Base-by-base conservation (phyloP, 1,140 invertebrate genomes). In the Orius insidiosus region DNA sequence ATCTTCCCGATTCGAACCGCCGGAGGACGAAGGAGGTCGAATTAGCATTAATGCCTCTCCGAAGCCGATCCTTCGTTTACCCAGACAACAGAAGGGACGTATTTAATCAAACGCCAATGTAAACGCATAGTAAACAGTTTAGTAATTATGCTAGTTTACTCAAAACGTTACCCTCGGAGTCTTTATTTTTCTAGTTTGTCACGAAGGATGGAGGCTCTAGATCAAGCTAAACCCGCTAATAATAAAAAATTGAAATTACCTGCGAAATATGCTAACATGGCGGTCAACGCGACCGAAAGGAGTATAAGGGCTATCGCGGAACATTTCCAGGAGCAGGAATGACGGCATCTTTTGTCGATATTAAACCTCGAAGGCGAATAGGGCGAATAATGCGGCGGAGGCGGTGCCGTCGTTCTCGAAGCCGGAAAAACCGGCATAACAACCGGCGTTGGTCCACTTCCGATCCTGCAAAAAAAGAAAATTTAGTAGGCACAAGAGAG, bases 301-400 rank as follows among this genome's bases (percentile, higher is more conserved):
- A 92, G 74, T 59, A 93, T 88, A 64, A 94, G 78, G 52, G 80
- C 76, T 63, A 94, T 84, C 60, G 84, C 84, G 59, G 85, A 78
- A 65, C 87, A 93, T 66, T 89, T 89, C 90, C 90, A 95, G 56
- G 85, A 88, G 71, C 87, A 94, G 50, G 83, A 72, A 59, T 88
- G 82, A 58, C 85, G 82, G 64, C 85, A 87, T 50, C 85, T 75
- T 65, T 92, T 90, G 67, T 89, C 84, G 68, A 92, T 85, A 68
- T 87, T 83, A 69, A 92, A 89, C 59, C 87, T 79, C 52, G 88
- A 87, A 58, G 83, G 83, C 52, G 84, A 87, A 66, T 83, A 85
- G 53, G 77, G 72, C 54, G 80, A 75, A 69, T 87, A 81, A 56
- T 83, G 75, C 40, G 78, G 75, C 54, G 77, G 73, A 43, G 75